Conservation (phyloP, 2,113 vertebrate genomes). For the Ictidomys tridecemlineatus region DNA sequence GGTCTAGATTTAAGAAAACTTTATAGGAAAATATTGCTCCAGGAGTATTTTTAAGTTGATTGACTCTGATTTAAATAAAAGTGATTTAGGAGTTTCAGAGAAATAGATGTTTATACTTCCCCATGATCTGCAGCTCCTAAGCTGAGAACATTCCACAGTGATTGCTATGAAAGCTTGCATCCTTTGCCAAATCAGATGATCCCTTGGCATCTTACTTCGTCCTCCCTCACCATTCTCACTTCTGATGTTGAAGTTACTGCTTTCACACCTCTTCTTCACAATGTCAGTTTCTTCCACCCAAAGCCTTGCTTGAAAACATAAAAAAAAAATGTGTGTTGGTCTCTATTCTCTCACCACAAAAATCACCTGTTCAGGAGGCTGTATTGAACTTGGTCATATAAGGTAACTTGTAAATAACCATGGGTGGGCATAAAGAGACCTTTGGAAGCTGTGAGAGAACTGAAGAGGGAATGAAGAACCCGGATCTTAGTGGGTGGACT, state of each 20-base stretch:
- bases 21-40: neutral
- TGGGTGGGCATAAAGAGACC: neutral
- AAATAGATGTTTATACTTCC: neutral
- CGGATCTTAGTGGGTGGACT: no score
- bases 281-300: slow-evolving; percentile 10
- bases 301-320: slow-evolving; percentile 37
- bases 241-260: slow-evolving; percentile 1
- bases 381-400: neutral
- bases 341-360: neutral
- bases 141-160: neutral
- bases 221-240: neutral
- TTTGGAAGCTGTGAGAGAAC: neutral
- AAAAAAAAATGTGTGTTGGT: neutral
- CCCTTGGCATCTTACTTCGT: neutral
- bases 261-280: slow-evolving; percentile 38
- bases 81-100: neutral
- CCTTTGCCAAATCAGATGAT: neutral
- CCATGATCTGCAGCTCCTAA: neutral
- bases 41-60: neutral
- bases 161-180: neutral
- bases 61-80: neutral
- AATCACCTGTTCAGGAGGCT: neutral
- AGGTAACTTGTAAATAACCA: neutral
- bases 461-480: neutral
- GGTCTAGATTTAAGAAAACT: neutral